phyloP scores from a whole-genome alignment of 1,140 invertebrate species.

The Leptonema lineaticorne region DNA sequence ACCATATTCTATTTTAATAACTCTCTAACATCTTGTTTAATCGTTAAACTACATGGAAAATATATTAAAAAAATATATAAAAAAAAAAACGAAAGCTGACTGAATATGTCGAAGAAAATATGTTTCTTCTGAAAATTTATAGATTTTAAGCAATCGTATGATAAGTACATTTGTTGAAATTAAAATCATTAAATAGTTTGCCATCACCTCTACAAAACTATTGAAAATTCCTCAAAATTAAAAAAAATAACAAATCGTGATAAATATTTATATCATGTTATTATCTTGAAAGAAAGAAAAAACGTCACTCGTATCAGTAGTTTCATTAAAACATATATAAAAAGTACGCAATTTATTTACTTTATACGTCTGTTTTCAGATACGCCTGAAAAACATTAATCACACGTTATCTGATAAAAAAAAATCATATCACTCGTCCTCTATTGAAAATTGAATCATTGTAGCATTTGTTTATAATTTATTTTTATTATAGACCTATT shows the following conservation, averaged over 20 bases:
- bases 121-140: conserved; percentile 13
- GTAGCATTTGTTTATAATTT: conserved; percentile 36
- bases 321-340: too few species aligned
- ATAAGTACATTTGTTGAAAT: conserved; percentile 39
- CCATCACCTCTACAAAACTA: too few species aligned
- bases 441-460: conserved; percentile 43
- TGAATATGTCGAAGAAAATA: neutral
- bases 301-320: conserved; percentile 38
- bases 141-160: conserved; percentile 34
- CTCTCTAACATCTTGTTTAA: too few species aligned
- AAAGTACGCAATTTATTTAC: conserved; percentile 9
- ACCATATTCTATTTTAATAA: too few species aligned
- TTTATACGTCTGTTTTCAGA: neutral
- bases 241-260: too few species aligned
- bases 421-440: conserved; percentile 53
- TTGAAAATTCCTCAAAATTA: too few species aligned
- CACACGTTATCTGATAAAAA: conserved; percentile 25
- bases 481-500: neutral
- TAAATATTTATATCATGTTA: too few species aligned
- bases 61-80: neutral
- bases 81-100: neutral
- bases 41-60: too few species aligned
- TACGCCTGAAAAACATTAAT: neutral
- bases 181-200: too few species aligned
- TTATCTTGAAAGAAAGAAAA: too few species aligned